Conservation (phyloP, 1,140 invertebrate species). For the Diuraphis noxia region DNA sequence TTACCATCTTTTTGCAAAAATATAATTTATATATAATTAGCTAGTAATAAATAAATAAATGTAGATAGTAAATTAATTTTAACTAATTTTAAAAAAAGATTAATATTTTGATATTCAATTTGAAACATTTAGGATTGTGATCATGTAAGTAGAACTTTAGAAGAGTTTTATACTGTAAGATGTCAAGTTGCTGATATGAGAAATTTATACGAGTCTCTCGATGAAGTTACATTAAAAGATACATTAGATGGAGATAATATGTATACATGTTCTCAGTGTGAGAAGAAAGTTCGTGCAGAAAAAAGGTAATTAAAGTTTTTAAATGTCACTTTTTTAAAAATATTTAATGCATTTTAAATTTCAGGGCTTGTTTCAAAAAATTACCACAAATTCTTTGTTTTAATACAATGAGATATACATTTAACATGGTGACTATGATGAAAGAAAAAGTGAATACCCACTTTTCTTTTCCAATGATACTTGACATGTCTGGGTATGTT, state of each 20-base stretch:
- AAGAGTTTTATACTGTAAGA: slow-evolving; percentile 94
- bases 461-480: slow-evolving; percentile 90
- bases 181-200: slow-evolving; percentile 96
- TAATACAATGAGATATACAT: slow-evolving; percentile 97
- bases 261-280: slow-evolving; percentile 95
- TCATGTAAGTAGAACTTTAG: slow-evolving; percentile 89
- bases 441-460: slow-evolving; percentile 97
- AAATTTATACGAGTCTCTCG: slow-evolving; percentile 90
- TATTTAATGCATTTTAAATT: slow-evolving; percentile 56
- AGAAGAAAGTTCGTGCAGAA: slow-evolving; percentile 91
- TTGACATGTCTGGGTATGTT: slow-evolving; percentile 94
- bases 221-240: slow-evolving; percentile 95
- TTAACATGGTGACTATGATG: slow-evolving; percentile 96
- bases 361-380: slow-evolving; percentile 90
- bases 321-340: not conserved
- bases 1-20: too few relatives aligned
- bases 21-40: too few relatives aligned
- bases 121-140: slow-evolving; percentile 74
- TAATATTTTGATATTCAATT: not conserved
- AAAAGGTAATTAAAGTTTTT: slow-evolving; percentile 67
- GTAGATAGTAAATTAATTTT: too few relatives aligned
- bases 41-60: too few relatives aligned
- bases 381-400: slow-evolving; percentile 91
- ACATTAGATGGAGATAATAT: slow-evolving; percentile 96
- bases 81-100: not conserved